Conservation (phyloP, 2,797 vertebrate species). For the Myripristis jacobus region DNA sequence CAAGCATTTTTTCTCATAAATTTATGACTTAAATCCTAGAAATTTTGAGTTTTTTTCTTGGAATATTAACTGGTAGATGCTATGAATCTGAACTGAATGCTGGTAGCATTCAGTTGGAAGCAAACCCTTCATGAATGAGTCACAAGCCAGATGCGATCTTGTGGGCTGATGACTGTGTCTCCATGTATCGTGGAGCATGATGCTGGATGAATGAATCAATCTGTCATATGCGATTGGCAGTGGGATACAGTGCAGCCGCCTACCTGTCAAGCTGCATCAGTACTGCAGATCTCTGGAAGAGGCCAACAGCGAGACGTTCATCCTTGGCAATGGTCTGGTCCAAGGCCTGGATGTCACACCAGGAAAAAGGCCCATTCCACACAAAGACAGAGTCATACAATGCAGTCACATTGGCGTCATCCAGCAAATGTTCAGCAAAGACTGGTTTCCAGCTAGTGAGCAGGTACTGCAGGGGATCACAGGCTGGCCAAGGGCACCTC, state of each 20-base stretch:
- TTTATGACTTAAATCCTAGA: too few species aligned
- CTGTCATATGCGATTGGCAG: background rate
- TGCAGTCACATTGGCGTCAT: background rate
- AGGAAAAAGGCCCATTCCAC: background rate
- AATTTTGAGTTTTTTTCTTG: too few species aligned
- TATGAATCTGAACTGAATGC: too few species aligned
- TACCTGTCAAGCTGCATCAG: conserved; percentile 86
- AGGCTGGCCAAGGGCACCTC: too few species aligned
- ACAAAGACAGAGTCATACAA: background rate
- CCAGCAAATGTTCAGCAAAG: background rate
- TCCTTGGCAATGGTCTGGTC: conserved; percentile 86
- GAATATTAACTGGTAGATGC: too few species aligned
- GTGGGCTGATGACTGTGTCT: background rate
- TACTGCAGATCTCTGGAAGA: conserved; percentile 90
- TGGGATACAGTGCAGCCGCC: conserved; percentile 6
- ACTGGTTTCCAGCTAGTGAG: background rate
- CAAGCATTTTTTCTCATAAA: too few species aligned
- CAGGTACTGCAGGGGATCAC: background rate
- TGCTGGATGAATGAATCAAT: background rate
- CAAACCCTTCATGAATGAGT: background rate
- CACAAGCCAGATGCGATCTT: background rate
- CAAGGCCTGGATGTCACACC: conserved; percentile 83
- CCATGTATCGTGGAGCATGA: background rate
- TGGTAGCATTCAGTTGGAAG: too few species aligned
- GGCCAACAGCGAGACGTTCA: conserved; percentile 87